Percentiles rank a stretch among this genome's conserved stretches.
phyloP scores from a whole-genome alignment of 2,888 invertebrate species.

The Temnothorax ravouxi region DNA sequence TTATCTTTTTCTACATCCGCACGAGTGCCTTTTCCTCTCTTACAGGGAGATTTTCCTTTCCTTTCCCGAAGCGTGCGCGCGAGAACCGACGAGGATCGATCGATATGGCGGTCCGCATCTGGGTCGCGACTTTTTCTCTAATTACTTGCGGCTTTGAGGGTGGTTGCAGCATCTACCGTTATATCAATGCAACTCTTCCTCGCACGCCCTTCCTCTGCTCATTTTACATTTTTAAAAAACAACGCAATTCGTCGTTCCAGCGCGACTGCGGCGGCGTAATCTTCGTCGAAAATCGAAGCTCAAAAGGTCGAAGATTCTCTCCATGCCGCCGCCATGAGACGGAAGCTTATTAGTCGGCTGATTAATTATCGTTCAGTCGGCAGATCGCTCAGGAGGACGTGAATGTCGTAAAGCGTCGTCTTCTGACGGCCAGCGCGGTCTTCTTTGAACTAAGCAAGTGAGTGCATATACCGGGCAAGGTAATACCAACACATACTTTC shows the following conservation, averaged over 20 bases:
- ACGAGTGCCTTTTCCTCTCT: conserved; percentile 47
- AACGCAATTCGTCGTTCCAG: conserved; percentile 53
- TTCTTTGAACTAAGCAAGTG: conserved; percentile 54
- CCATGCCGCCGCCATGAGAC: conserved; percentile 50
- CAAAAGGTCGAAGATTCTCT: conserved; percentile 65
- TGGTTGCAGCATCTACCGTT: conserved; percentile 61
- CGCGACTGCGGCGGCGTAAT: conserved; percentile 56
- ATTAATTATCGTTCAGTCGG: conserved; percentile 71
- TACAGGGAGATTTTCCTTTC: conserved; percentile 59
- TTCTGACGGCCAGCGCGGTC: conserved; percentile 57
- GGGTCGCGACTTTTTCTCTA: conserved; percentile 77
- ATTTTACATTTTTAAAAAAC: conserved; percentile 37
- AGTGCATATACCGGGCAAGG: conserved; percentile 25
- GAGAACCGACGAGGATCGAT: conserved; percentile 65
- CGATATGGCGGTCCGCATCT: conserved; percentile 72
- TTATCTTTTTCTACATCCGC: conserved; percentile 68
- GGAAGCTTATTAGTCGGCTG: conserved; percentile 68
- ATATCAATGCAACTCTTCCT: conserved; percentile 68
- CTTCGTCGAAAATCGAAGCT: conserved; percentile 70
- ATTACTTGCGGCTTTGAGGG: conserved; percentile 71
- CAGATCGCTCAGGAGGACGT: conserved; percentile 46
- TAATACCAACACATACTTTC: conserved; percentile 57
- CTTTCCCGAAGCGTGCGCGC: conserved; percentile 35
- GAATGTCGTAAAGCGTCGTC: conserved; percentile 67
- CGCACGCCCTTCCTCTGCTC: conserved; percentile 6